A percentile compares a stretch with the other conserved stretches of the same genome.
phyloP scores from a whole-genome alignment of 2,888 invertebrate genomes.

The Onchidella celtica region DNA sequence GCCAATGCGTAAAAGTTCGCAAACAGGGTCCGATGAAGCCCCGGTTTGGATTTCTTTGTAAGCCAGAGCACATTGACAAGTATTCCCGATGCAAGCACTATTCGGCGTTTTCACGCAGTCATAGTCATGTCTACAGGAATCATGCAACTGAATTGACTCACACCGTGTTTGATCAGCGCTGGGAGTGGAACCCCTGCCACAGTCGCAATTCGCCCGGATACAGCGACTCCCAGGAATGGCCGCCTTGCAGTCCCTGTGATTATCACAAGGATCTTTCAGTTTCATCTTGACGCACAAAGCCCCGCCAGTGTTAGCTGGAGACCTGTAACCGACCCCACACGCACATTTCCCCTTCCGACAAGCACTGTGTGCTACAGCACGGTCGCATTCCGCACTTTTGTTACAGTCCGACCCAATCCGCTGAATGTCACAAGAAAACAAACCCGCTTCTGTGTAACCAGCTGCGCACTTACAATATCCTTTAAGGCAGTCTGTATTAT shows the following conservation, averaged over 20 bases:
- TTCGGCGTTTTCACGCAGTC: background rate
- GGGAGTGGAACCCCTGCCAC: background rate
- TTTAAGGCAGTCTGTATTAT: slow-evolving; percentile 21
- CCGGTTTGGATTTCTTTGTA: background rate
- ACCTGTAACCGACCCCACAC: background rate
- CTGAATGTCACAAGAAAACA: no score
- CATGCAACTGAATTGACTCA: background rate
- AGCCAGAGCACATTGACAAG: background rate
- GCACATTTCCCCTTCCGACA: background rate
- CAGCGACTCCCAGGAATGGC: slow-evolving; percentile 8
- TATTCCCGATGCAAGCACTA: background rate
- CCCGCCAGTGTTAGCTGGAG: background rate
- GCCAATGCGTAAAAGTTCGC: background rate
- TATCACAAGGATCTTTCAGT: background rate
- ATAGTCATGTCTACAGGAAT: background rate
- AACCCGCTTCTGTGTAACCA: background rate
- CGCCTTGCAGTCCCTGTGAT: background rate
- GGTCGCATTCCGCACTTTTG: slow-evolving; percentile 27
- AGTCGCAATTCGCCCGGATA: background rate
- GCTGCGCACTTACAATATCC: slow-evolving; percentile 14
- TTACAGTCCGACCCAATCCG: no score
- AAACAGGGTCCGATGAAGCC: background rate
- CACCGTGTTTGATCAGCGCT: background rate
- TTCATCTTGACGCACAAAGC: background rate
- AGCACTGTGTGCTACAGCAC: background rate